A percentile compares a stretch with the other conserved stretches of the same genome.
Evolutionary conservation across 1,140 invertebrate genomes (phyloP).

Genomic region (Macrocentrus cingulum): DNA sequence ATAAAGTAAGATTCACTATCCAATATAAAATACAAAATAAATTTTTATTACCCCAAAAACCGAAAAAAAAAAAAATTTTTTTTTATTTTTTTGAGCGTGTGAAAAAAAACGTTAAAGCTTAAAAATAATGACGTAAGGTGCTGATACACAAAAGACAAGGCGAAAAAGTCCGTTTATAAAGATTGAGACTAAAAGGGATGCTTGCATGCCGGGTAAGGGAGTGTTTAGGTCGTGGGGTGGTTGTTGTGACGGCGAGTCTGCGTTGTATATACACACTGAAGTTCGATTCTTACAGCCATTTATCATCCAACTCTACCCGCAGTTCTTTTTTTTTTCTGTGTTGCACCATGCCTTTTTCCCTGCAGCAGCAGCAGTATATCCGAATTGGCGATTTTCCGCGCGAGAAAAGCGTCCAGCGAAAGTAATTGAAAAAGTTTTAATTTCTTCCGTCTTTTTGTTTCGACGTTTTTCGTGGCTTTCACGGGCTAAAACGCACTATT

Average conservation of each 20-base stretch:
- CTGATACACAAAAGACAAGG: neutral
- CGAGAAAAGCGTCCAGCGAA: too few species aligned
- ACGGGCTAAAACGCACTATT: constrained; percentile 26
- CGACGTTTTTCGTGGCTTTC: neutral
- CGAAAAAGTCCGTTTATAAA: constrained; percentile 19
- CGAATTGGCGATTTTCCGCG: too few species aligned
- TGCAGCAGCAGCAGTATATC: too few species aligned
- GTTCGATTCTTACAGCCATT: constrained; percentile 27
- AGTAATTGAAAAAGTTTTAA: too few species aligned
- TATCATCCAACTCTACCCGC: constrained; percentile 14
- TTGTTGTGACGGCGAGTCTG: constrained; percentile 51
- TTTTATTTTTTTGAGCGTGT: too few species aligned
- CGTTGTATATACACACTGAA: constrained; percentile 41
- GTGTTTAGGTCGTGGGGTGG: constrained; percentile 42
- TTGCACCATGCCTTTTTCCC: neutral
- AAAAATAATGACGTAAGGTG: too few species aligned
- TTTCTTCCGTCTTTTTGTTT: neutral
- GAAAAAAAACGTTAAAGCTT: too few species aligned
- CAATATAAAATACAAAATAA: too few species aligned
- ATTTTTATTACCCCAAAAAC: too few species aligned
- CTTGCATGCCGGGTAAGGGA: constrained; percentile 46
- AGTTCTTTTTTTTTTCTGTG: neutral
- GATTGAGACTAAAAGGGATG: constrained; percentile 8
- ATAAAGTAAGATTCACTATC: too few species aligned
- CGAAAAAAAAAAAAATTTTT: too few species aligned